Percentiles rank a stretch among this genome's conserved stretches.
Conservation (phyloP, 2,888 invertebrate genomes). For the Epsilonema sp. region DNA sequence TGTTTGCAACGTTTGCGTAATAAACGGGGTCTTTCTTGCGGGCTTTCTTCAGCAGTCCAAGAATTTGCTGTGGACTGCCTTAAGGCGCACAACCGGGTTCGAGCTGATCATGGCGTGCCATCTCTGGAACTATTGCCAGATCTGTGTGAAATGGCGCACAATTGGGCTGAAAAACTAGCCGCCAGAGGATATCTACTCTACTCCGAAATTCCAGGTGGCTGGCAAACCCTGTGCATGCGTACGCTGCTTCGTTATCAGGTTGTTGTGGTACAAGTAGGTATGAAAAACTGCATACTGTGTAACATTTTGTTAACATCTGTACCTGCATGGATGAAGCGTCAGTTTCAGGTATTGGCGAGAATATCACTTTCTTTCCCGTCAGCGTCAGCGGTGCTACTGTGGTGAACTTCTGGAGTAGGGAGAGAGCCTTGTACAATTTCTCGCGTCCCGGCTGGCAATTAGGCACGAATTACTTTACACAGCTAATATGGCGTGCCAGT, state of each 20-base stretch:
- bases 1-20: too few species aligned
- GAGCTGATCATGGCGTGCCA: conserved; percentile 25
- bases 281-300: too few species aligned
- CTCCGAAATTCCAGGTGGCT: conserved; percentile 12
- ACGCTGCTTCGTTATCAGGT: not conserved
- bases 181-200: conserved; percentile 15
- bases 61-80: conserved; percentile 22
- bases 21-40: too few species aligned
- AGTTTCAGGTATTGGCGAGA: conserved; percentile 24
- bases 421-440: conserved; percentile 23
- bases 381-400: conserved; percentile 15
- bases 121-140: conserved; percentile 26
- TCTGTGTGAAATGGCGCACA: conserved; percentile 30
- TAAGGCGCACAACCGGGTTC: conserved; percentile 24
- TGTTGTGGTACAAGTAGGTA: too few species aligned
- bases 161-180: conserved; percentile 35
- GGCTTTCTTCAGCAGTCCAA: too few species aligned
- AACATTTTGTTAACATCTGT: too few species aligned
- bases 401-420: conserved; percentile 20
- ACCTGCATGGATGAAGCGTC: too few species aligned
- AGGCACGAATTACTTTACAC: conserved; percentile 35
- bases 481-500: conserved; percentile 35
- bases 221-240: conserved; percentile 1
- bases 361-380: conserved; percentile 24
- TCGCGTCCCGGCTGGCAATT: conserved; percentile 25